These are phyloP conservation scores for Chlorospingus semifuscus DNA, from an alignment of 2,797 vertebrate genomes.

Conservation along the genomic window DNA sequence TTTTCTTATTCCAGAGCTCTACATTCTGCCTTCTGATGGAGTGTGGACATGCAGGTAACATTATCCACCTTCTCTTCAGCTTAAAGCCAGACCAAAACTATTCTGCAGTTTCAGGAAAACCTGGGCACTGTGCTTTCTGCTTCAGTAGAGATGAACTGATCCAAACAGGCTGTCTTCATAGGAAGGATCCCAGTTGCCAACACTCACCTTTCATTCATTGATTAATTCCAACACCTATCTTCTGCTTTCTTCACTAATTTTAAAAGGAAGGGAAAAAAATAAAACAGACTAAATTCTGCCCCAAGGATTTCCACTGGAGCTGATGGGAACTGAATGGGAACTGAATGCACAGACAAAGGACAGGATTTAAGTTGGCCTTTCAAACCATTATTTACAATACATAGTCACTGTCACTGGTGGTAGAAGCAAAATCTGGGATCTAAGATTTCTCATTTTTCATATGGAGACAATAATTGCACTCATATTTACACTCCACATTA, in stretches of 20 bases:
- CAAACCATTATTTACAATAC: neutral
- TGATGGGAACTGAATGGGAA: neutral
- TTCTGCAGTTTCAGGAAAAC: neutral
- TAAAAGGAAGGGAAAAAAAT: neutral
- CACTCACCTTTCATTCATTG: neutral
- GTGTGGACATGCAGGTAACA: neutral
- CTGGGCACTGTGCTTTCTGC: neutral
- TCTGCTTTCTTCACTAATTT: neutral
- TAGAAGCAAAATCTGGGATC: neutral
- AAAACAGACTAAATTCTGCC: neutral
- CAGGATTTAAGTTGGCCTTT: neutral
- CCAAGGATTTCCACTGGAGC: neutral
- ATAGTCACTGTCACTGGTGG: neutral
- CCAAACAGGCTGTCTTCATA: neutral
- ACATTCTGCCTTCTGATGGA: neutral
- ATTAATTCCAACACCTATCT: constrained; percentile 6
- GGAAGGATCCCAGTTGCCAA: neutral
- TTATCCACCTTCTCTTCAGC: neutral
- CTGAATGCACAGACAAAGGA: neutral
- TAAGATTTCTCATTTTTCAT: neutral
- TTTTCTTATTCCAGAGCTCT: neutral
- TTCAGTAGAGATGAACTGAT: constrained; percentile 20
- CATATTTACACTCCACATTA: neutral
- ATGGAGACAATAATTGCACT: neutral
- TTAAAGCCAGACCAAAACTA: neutral